Conservation (phyloP, 2,113 vertebrate species). For the Gasterosteus aculeatus region DNA sequence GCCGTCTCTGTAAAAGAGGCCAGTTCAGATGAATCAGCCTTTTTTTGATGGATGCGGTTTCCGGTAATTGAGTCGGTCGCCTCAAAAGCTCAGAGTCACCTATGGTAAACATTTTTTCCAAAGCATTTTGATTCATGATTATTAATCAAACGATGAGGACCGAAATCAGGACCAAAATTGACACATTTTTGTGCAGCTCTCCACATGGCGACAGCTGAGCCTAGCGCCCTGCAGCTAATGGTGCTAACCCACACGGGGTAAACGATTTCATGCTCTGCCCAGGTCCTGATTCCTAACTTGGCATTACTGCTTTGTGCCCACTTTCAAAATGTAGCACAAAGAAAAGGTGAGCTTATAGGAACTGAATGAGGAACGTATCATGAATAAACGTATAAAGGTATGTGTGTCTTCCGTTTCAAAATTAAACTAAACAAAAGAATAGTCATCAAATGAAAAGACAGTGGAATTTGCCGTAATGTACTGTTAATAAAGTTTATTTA, state of each 20-base stretch:
- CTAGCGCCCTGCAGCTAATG: not conserved
- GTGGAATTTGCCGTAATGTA: not conserved
- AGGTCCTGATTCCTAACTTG: not conserved
- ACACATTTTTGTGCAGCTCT: not conserved
- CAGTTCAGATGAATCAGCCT: conserved; percentile 39
- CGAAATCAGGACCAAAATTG: not conserved
- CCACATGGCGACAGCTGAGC: too few species aligned
- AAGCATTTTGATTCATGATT: conserved; percentile 14
- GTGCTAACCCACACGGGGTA: not conserved
- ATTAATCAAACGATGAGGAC: conserved; percentile 1
- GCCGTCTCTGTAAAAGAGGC: not conserved
- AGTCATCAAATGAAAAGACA: not conserved
- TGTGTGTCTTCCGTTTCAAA: not conserved
- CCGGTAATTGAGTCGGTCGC: conserved; percentile 35
- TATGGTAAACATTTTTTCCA: conserved; percentile 10
- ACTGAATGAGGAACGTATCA: not conserved
- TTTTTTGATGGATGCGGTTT: conserved; percentile 33
- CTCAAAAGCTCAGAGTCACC: conserved; percentile 40
- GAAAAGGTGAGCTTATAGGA: not conserved
- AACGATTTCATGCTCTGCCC: too few species aligned
- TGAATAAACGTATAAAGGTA: not conserved
- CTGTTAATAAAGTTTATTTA: not conserved
- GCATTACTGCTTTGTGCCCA: not conserved
- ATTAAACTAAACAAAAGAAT: not conserved
- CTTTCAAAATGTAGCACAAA: not conserved